Conservation (phyloP, 2,797 vertebrate genomes). For the Hydrophis major region DNA sequence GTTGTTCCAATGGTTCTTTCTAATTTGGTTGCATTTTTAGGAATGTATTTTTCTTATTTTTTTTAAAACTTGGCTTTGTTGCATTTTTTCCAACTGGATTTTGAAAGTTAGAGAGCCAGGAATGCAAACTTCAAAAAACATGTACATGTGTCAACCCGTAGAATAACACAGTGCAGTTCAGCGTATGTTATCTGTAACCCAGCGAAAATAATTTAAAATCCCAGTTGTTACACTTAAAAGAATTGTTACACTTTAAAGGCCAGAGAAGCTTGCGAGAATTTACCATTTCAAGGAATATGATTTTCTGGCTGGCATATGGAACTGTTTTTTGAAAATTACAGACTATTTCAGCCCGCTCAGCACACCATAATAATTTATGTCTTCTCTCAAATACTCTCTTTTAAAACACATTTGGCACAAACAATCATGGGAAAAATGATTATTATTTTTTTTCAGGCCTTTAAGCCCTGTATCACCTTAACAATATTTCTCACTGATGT, state of each 20-base stretch:
- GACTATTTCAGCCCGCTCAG: constrained; percentile 25
- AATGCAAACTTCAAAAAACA: neutral
- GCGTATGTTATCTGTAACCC: neutral
- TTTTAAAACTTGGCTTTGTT: constrained; percentile 29
- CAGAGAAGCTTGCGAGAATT: neutral
- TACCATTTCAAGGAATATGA: neutral
- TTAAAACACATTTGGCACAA: constrained; percentile 27
- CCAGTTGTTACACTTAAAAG: constrained; percentile 4
- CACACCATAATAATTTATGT: neutral
- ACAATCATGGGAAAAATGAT: constrained; percentile 39
- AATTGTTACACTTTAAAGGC: constrained; percentile 2
- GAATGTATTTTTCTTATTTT: constrained; percentile 8
- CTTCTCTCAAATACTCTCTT: neutral
- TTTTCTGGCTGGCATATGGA: neutral
- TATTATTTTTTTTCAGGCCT: constrained; percentile 28
- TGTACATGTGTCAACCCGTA: neutral
- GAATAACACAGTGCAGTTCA: neutral
- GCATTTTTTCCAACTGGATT: neutral
- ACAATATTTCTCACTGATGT: neutral
- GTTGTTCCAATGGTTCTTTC: constrained; percentile 11
- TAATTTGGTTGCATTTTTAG: neutral
- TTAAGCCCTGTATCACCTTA: constrained; percentile 1
- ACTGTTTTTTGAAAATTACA: constrained; percentile 16
- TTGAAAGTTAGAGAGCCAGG: neutral
- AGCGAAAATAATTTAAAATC: constrained; percentile 1